Evolutionary conservation across 2,113 vertebrate species (phyloP), one percentile per base, ranked within the genome.

Genomic region (Asarcornis scutulata): DNA sequence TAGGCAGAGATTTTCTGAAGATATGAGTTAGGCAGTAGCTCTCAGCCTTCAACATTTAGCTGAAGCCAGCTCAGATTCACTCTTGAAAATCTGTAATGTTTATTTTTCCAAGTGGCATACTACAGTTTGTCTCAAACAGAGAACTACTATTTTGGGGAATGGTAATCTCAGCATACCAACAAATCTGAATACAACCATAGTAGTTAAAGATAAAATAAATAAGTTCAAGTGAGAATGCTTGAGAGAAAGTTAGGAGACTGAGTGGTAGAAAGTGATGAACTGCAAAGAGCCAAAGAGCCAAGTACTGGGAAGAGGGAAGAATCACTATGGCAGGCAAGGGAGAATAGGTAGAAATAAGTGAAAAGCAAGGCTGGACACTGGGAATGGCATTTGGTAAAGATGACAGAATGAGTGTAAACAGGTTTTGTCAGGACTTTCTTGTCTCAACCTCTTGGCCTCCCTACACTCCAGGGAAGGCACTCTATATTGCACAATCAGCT

Each of bases 271-370:
- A 62, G 63, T 27, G 20, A 44, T 32, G 26, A 50, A 73, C 46
- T 74, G 38, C 23, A 36, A 88, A 81, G 40, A 44, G 40, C 25
- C 26, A 40, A 86, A 81, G 44, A 44, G 55, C n/a, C 17, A 83
- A 72, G n/a, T 32, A 29, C 8, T 26, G 29, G 53, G 50, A 86
- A 62, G 78, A 23, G 10, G 7, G n/a, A 75, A 55, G 14, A 8
- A 55, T 2, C 3, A 50, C 62, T 34, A 16, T 4, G 34, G 5
- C 1, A 0, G 34, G 13, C 25, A 6, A 4, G 11, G 5, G 4
- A 56, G 20, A 56, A 66, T 7, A 80, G 13, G 44, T 73, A 60
- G 17, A 69, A n/a, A 23, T 9, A 86, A 42, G 7, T 14, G 44
- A 86, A 31, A 83, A 87, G 5, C 4, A 69, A 69, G 23, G 15